Percentiles rank a stretch among this genome's conserved stretches.
These are phyloP conservation scores for Orthonyx spaldingii DNA, from an alignment of 2,113 vertebrate species.

Conservation along the genomic window DNA sequence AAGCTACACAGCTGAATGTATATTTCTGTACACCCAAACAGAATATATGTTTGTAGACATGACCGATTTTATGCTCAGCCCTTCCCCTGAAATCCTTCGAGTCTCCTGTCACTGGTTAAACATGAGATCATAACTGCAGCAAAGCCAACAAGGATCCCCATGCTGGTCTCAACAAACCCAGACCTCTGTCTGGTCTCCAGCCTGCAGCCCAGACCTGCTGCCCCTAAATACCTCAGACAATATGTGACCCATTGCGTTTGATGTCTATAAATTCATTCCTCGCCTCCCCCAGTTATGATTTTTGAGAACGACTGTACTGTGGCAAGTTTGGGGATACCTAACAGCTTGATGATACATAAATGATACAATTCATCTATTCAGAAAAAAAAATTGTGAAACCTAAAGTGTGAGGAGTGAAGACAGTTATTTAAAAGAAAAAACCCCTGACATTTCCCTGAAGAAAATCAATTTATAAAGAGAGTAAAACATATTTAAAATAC, in stretches of 20 bases:
- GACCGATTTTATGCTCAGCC: background rate
- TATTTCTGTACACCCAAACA: background rate
- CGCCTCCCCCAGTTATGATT: fast-evolving
- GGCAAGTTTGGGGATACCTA: background rate
- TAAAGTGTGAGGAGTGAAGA: background rate
- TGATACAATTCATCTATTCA: background rate
- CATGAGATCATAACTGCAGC: background rate
- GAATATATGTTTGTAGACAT: background rate
- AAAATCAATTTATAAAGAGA: background rate
- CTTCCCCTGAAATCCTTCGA: background rate
- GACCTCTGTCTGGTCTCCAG: background rate
- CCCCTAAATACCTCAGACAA: background rate
- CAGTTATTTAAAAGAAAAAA: no score
- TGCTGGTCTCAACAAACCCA: background rate
- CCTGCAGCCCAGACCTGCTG: background rate
- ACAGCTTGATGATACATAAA: background rate
- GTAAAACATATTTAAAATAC: background rate
- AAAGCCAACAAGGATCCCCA: background rate
- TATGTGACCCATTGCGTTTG: fast-evolving
- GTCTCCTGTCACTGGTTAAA: background rate
- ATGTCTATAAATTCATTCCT: background rate
- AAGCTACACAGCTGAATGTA: background rate
- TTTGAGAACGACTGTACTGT: background rate
- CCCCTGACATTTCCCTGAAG: background rate
- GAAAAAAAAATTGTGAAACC: background rate